These are phyloP conservation scores for Apodemus sylvaticus DNA, from an alignment of 2,113 vertebrate species.

Conservation along the genomic window DNA sequence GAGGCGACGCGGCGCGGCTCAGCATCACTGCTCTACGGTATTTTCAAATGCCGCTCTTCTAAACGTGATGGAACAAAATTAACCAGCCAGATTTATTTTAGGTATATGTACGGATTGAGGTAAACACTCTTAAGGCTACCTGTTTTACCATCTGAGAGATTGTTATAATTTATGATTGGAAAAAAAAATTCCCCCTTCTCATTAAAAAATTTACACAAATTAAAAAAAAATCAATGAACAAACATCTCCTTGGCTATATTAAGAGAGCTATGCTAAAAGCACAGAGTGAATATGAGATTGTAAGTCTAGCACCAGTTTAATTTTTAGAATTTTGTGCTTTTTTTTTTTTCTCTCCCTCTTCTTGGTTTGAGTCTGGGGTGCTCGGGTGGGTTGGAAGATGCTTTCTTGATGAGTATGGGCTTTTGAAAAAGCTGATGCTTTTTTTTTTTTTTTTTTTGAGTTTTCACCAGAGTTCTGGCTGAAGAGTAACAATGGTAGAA, in stretches of 20 bases:
- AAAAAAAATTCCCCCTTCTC: constrained; percentile 33
- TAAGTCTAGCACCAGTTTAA: constrained; percentile 75
- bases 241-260: constrained; percentile 65
- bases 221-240: constrained; percentile 70
- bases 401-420: constrained; percentile 45
- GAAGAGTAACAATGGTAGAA: constrained; percentile 34
- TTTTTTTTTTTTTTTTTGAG: neutral
- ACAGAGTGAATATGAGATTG: constrained; percentile 62
- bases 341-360: neutral
- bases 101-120: constrained; percentile 59
- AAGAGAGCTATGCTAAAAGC: constrained; percentile 69
- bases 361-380: constrained; percentile 54
- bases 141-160: constrained; percentile 70
- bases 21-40: neutral
- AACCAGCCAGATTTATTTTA: constrained; percentile 73
- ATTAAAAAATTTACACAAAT: constrained; percentile 76
- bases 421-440: constrained; percentile 44
- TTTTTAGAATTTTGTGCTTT: constrained; percentile 72
- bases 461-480: constrained; percentile 8
- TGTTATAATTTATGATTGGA: constrained; percentile 60
- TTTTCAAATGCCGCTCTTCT: constrained; percentile 63
- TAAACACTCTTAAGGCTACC: constrained; percentile 70
- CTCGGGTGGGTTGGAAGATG: constrained; percentile 33
- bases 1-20: constrained; percentile 5
- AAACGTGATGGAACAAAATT: constrained; percentile 34